Evolutionary conservation across 1,140 invertebrate species (phyloP).

Genomic region (Drosophila nasuta): DNA sequence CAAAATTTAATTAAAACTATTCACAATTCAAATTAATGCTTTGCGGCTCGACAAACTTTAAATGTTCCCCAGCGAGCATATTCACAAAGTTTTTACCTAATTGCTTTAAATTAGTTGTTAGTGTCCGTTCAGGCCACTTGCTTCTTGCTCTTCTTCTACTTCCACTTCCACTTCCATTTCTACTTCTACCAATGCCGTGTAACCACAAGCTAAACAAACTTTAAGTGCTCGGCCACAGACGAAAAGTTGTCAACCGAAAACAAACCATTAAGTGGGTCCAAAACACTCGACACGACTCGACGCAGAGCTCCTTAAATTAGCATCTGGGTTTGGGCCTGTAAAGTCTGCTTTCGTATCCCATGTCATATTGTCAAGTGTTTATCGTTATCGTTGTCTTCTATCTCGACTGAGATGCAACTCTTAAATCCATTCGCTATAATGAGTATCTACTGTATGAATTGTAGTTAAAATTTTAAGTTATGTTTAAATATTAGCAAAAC

Average conservation of each 20-base stretch:
- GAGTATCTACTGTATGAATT: background rate
- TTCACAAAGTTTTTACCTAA: slow-evolving; percentile 76
- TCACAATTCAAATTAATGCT: slow-evolving; percentile 61
- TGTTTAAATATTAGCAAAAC: no score
- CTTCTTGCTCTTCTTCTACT: slow-evolving; percentile 1
- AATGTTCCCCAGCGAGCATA: slow-evolving; percentile 47
- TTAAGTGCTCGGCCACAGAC: slow-evolving; percentile 61
- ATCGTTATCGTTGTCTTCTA: slow-evolving; percentile 19
- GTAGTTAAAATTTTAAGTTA: no score
- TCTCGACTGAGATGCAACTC: background rate
- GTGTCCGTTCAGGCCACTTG: slow-evolving; percentile 40
- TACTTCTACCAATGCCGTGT: background rate
- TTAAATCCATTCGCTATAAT: background rate
- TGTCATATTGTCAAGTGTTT: slow-evolving; percentile 79
- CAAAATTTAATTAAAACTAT: slow-evolving; percentile 81
- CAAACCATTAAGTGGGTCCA: slow-evolving; percentile 81
- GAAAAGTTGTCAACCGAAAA: slow-evolving; percentile 80
- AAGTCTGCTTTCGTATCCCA: slow-evolving; percentile 9
- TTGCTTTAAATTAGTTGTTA: slow-evolving; percentile 83
- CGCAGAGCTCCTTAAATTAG: slow-evolving; percentile 60
- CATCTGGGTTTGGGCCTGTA: slow-evolving; percentile 26
- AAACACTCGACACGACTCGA: slow-evolving; percentile 55
- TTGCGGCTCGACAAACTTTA: slow-evolving; percentile 65
- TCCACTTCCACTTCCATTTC: background rate
- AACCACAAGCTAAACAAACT: slow-evolving; percentile 72